Percentiles rank a stretch among this genome's conserved stretches.
These are phyloP conservation scores for Erythrolamprus reginae DNA, from an alignment of 2,113 vertebrate species.

Conservation along the genomic window DNA sequence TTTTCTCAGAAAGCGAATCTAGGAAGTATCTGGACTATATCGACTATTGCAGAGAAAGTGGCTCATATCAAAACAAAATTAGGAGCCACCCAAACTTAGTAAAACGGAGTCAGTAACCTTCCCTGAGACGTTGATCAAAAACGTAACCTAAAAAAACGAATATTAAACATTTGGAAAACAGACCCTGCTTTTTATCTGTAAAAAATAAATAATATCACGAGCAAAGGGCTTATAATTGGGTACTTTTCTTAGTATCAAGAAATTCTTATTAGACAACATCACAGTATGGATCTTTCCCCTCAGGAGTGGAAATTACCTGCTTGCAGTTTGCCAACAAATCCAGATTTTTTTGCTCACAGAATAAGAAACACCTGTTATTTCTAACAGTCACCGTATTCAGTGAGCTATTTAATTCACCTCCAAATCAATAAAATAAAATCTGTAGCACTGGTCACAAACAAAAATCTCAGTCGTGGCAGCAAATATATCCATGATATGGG, in stretches of 20 bases:
- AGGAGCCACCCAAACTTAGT: neutral
- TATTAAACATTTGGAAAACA: neutral
- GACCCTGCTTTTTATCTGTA: neutral
- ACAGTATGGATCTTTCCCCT: neutral
- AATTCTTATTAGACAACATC: neutral
- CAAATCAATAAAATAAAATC: neutral
- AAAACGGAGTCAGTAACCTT: neutral
- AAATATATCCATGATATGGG: neutral
- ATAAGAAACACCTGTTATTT: neutral
- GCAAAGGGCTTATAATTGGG: too few relatives aligned
- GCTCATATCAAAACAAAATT: neutral
- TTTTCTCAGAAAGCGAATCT: neutral
- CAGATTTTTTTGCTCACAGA: neutral
- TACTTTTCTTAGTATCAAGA: neutral
- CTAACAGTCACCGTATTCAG: neutral
- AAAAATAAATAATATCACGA: neutral
- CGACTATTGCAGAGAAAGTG: neutral
- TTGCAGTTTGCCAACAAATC: neutral
- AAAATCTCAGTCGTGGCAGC: neutral
- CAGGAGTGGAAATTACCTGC: too few relatives aligned
- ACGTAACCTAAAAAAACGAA: neutral
- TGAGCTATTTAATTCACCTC: neutral
- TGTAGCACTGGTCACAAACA: neutral
- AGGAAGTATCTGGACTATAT: neutral
- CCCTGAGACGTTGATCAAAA: neutral